Evolutionary conservation across 2,888 invertebrate genomes (phyloP).

Genomic region (Crocallis elinguaria): DNA sequence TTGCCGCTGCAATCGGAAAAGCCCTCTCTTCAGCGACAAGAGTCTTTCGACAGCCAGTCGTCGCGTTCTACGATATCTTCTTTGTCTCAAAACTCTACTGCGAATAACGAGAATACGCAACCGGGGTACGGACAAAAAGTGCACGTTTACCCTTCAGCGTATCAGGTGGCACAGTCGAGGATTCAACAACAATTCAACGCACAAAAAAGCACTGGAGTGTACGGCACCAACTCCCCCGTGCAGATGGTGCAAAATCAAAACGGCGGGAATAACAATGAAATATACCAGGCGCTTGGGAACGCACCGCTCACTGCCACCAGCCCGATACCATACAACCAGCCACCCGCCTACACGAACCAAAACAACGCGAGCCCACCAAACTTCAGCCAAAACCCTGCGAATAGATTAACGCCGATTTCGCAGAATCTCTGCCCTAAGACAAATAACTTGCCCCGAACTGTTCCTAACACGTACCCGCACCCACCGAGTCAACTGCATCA

Average conservation of each 20-base stretch:
- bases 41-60: slow-evolving; percentile 81
- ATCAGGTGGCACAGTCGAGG: slow-evolving; percentile 67
- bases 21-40: slow-evolving; percentile 75
- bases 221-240: slow-evolving; percentile 60
- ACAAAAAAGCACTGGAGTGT: slow-evolving; percentile 65
- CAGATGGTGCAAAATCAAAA: slow-evolving; percentile 54
- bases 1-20: slow-evolving; percentile 79
- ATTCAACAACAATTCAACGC: slow-evolving; percentile 66
- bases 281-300: slow-evolving; percentile 70
- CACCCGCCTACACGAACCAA: slow-evolving; percentile 67
- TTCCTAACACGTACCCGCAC: slow-evolving; percentile 71
- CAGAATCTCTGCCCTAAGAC: slow-evolving; percentile 63
- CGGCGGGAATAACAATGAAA: slow-evolving; percentile 57
- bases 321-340: slow-evolving; percentile 73
- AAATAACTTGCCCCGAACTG: slow-evolving; percentile 59
- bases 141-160: slow-evolving; percentile 66
- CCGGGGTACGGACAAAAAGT: slow-evolving; percentile 72
- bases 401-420: slow-evolving; percentile 70
- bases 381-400: slow-evolving; percentile 72
- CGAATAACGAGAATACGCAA: slow-evolving; percentile 62
- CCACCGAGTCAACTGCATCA: slow-evolving; percentile 69
- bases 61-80: slow-evolving; percentile 81
- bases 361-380: slow-evolving; percentile 72
- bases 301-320: slow-evolving; percentile 55
- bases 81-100: slow-evolving; percentile 72